A percentile compares a stretch with the other conserved stretches of the same genome.
These are phyloP conservation scores for Crocodylus rhombifer DNA, from an alignment of 2,797 vertebrate species.

Conservation along the genomic window DNA sequence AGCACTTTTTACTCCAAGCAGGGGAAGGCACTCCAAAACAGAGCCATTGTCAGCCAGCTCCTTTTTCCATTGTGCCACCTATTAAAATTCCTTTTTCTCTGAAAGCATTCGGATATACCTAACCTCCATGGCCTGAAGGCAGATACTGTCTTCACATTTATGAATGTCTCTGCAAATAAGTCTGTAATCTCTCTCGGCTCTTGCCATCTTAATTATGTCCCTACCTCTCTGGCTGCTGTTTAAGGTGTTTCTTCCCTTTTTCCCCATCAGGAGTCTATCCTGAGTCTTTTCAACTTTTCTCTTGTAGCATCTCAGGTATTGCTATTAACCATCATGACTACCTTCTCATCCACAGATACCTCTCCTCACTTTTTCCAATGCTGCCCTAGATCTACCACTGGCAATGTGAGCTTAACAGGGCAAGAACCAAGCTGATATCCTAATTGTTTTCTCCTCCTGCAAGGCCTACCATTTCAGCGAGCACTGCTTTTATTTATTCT, in stretches of 20 bases:
- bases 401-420: neutral
- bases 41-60: neutral
- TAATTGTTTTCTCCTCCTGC: neutral
- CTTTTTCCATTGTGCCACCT: neutral
- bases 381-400: too few species aligned
- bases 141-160: neutral
- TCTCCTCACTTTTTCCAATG: neutral
- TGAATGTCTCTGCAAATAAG: fast-evolving
- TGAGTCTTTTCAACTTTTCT: too few species aligned
- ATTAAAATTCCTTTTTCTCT: neutral
- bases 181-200: fast-evolving
- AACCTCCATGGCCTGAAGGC: neutral
- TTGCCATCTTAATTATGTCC: neutral
- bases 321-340: too few species aligned
- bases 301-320: too few species aligned
- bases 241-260: neutral
- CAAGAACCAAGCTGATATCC: neutral
- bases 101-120: fast-evolving
- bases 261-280: neutral
- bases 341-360: neutral
- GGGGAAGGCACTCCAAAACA: neutral
- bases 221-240: too few species aligned
- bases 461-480: neutral
- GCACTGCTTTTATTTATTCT: neutral
- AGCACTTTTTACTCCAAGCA: neutral